Percentiles rank a stretch among this genome's conserved stretches.
These are phyloP conservation scores for Zaprionus taronus DNA, from an alignment of 1,140 invertebrate genomes.

Conservation along the genomic window DNA sequence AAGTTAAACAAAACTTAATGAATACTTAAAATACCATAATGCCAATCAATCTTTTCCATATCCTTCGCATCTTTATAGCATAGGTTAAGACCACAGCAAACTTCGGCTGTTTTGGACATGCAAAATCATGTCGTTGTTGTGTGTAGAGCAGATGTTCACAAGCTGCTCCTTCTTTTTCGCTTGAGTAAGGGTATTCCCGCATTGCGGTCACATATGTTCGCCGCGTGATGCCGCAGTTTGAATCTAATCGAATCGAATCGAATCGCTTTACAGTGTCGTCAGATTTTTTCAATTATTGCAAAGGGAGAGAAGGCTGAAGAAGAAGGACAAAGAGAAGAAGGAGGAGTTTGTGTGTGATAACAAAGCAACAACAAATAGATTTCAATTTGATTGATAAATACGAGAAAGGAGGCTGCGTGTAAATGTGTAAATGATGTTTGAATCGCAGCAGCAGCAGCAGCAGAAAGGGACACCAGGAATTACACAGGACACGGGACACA, in stretches of 20 bases:
- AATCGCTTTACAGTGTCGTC: slow-evolving; percentile 7
- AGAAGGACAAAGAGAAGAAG: not conserved
- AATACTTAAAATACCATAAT: no score
- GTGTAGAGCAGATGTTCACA: not conserved
- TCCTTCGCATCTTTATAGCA: not conserved
- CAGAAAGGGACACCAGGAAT: slow-evolving; percentile 68
- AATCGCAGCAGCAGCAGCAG: slow-evolving; percentile 57
- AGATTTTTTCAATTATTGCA: slow-evolving; percentile 19
- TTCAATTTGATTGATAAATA: slow-evolving; percentile 82
- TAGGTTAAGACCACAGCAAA: not conserved
- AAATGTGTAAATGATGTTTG: slow-evolving; percentile 66
- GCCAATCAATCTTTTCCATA: no score
- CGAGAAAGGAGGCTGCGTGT: slow-evolving; percentile 19
- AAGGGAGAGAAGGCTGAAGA: not conserved
- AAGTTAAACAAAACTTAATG: no score
- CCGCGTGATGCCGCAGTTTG: not conserved
- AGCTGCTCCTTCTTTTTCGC: not conserved
- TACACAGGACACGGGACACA: slow-evolving; percentile 35
- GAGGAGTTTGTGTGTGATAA: slow-evolving; percentile 22
- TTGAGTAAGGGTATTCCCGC: not conserved
- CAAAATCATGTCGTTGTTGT: not conserved
- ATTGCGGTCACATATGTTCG: not conserved
- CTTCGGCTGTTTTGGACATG: not conserved
- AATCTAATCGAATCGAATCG: not conserved
- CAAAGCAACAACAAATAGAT: slow-evolving; percentile 75